A percentile compares a stretch with the other conserved stretches of the same genome.
These are phyloP conservation scores for Uropetala carovei DNA, from an alignment of 2,888 invertebrate genomes.

Conservation along the genomic window DNA sequence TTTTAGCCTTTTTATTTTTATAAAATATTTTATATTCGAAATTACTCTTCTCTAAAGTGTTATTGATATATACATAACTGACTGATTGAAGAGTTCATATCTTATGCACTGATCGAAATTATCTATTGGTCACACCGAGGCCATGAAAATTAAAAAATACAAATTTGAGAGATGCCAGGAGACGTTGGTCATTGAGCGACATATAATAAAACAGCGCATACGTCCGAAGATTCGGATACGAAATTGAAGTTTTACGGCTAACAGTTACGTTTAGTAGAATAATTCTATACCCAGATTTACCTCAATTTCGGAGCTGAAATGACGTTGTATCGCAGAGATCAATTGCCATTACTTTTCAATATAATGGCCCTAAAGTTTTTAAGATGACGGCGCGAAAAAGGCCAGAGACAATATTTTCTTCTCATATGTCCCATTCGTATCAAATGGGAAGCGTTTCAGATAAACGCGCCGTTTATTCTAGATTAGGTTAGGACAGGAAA, in stretches of 20 bases:
- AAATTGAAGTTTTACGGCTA: constrained; percentile 42
- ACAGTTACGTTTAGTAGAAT: constrained; percentile 11
- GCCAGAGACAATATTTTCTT: constrained; percentile 36
- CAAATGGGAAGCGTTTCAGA: constrained; percentile 41
- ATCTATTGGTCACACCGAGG: not conserved
- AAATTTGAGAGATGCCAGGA: too few species aligned
- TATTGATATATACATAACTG: too few species aligned
- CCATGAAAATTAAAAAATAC: not conserved
- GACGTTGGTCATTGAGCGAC: too few species aligned
- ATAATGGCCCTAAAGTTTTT: constrained; percentile 31
- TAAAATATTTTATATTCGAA: too few species aligned
- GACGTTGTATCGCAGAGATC: constrained; percentile 31
- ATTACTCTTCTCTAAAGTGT: too few species aligned
- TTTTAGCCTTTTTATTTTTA: too few species aligned
- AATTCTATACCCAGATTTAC: constrained; percentile 29
- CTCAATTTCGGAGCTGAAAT: constrained; percentile 40
- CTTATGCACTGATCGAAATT: too few species aligned
- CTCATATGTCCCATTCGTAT: constrained; percentile 55
- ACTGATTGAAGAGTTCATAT: too few species aligned
- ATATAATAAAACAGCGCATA: not conserved
- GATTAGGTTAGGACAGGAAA: constrained; percentile 61
- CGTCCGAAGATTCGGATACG: constrained; percentile 3
- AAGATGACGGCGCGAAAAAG: not conserved
- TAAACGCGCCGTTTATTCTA: constrained; percentile 54
- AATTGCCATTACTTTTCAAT: constrained; percentile 45